Conservation (phyloP, 2,888 invertebrate genomes). For the Metalampra italica region DNA sequence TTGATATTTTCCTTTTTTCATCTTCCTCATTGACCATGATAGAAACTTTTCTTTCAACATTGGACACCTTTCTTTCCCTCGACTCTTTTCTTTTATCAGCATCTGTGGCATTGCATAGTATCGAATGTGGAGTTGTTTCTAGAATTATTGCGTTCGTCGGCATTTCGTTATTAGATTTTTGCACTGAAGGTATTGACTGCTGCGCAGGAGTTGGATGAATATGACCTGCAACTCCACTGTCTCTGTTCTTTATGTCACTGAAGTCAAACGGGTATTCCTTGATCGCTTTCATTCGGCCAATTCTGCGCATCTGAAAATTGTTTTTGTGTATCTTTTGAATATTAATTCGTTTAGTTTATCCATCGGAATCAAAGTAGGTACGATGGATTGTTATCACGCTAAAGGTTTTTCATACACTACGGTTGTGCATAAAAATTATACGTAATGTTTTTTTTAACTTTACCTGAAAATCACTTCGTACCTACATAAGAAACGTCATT, state of each 20-base stretch:
- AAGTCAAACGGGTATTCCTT: conserved; percentile 27
- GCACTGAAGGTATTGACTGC: no score
- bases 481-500: no score
- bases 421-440: no score
- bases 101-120: conserved; percentile 4
- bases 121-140: conserved; percentile 2
- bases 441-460: no score
- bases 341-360: no score
- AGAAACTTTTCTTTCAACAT: conserved; percentile 44
- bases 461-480: no score
- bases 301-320: conserved; percentile 8
- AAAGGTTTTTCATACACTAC: no score
- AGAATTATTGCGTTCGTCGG: background rate
- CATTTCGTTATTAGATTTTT: no score
- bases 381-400: background rate
- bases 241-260: conserved; percentile 11
- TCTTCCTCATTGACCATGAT: conserved; percentile 55
- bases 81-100: conserved; percentile 2
- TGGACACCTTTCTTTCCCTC: conserved; percentile 48
- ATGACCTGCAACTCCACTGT: background rate
- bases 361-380: no score
- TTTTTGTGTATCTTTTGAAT: background rate
- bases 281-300: conserved; percentile 21
- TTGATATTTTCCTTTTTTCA: background rate
- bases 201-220: background rate